A percentile compares a stretch with the other conserved stretches of the same genome.
phyloP scores from a whole-genome alignment of 2,113 vertebrate genomes.

The Otocyon megalotis region DNA sequence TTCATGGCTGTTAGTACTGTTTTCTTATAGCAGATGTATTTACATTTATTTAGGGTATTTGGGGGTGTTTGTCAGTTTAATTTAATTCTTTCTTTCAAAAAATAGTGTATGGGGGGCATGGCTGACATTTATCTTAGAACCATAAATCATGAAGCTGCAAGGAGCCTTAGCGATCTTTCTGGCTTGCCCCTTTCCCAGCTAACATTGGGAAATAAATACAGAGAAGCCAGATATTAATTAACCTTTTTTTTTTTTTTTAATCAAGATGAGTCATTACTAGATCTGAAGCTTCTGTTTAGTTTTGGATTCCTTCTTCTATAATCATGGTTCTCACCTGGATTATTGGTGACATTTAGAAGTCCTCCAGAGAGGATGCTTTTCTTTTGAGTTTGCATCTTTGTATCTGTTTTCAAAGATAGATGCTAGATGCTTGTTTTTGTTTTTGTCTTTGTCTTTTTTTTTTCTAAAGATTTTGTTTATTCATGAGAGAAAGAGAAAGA shows the following conservation, averaged over 20 bases:
- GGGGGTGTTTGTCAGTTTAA: background rate
- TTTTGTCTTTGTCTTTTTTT: background rate
- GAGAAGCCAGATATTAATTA: background rate
- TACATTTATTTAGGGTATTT: background rate
- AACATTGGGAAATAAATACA: background rate
- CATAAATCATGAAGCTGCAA: background rate
- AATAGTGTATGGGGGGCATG: background rate
- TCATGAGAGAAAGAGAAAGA: background rate
- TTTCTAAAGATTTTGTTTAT: background rate
- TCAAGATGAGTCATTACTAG: background rate
- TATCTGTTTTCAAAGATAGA: constrained; percentile 4
- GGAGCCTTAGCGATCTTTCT: background rate
- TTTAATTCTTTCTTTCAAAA: constrained; percentile 26
- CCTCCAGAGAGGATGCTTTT: background rate
- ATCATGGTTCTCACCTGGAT: background rate
- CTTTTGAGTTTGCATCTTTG: background rate
- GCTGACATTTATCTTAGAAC: background rate
- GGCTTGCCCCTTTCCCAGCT: background rate
- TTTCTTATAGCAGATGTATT: background rate
- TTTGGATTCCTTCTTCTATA: background rate
- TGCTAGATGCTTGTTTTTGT: background rate
- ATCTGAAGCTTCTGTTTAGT: background rate
- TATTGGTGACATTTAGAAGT: background rate
- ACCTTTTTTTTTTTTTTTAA: background rate
- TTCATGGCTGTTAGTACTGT: background rate